These are phyloP conservation scores for Cichlasoma orientale DNA, from an alignment of 2,797 vertebrate genomes.

Conservation along the genomic window DNA sequence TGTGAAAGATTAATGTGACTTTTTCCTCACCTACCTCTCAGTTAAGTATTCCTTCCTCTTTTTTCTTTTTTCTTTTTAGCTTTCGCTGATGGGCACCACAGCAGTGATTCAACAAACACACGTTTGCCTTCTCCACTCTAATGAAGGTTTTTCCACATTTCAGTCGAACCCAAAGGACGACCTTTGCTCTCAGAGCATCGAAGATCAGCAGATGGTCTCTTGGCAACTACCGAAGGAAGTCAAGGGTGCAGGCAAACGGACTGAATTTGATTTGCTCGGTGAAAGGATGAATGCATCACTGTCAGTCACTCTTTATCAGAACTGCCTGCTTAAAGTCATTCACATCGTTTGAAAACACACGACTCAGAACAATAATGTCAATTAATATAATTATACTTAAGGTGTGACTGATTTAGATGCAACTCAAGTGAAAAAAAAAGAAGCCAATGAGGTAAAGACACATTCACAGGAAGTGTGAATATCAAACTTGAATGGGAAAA, in stretches of 20 bases:
- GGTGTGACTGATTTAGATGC: neutral
- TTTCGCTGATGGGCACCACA: neutral
- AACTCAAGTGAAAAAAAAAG: neutral
- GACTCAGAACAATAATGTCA: neutral
- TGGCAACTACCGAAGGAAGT: conserved; percentile 30
- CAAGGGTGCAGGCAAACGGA: conserved; percentile 36
- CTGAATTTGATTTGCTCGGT: conserved; percentile 25
- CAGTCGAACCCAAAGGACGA: conserved; percentile 8
- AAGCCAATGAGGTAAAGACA: neutral
- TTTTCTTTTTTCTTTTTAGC: too few relatives aligned
- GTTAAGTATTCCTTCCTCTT: neutral
- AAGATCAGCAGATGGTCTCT: conserved; percentile 41
- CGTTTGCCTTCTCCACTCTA: neutral
- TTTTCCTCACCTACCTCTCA: neutral
- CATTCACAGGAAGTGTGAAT: neutral
- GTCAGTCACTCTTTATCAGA: neutral
- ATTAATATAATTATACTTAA: neutral
- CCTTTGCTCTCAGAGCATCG: conserved; percentile 28
- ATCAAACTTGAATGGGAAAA: neutral
- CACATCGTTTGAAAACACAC: neutral
- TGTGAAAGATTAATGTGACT: neutral
- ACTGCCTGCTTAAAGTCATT: neutral
- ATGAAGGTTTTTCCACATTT: conserved; percentile 21
- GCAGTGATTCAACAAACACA: neutral
- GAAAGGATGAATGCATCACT: conserved; percentile 1